Base-by-base conservation (phyloP, 2,113 vertebrate genomes). In the Penelope pileata region DNA sequence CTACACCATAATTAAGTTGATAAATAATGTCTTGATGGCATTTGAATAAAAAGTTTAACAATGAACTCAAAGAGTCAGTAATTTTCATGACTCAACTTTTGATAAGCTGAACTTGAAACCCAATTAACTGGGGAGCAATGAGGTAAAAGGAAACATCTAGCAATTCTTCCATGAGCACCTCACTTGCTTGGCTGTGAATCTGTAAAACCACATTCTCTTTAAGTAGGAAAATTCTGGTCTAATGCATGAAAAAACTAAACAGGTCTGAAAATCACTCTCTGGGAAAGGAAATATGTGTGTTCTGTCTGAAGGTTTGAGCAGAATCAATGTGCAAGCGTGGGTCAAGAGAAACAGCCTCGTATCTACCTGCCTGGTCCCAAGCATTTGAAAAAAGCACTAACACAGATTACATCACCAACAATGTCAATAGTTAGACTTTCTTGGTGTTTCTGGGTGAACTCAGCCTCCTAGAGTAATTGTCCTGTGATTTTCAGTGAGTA, bases 1-100 rank as follows among this genome's bases (percentile, higher is more conserved):
- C 93, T 91, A 70, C 54, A 74, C 72, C 82, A 91, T 70, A 95
- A 93, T 92, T 89, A 95, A 90, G 78, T 53, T 94, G 93, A 94
- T 92, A 91, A 86, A 95, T 83, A 84, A 48, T 73, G 64, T 83
- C 54, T 87, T 56, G 38, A 42, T 92, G 90, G 86, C 38, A 67
- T 80, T 63, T 19, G 53, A 89, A 87, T 82, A 82, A 43, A 68
- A 91, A 82, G 66, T 86, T 88, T 48, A 38, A 47, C 56, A 62
- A 38, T 48, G 56, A 76, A 48, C 74, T 88, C 2, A 1, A 78
- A 60, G 86, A 75, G 74, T 89, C 83, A 32, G 62, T 94, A 60
- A 93, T 94, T 87, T 89, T 66, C 54, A 60, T 50, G 69, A 82
- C 73, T 96, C 48, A 26, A 32, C 48, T 79, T 95, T 92, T 88